Evolutionary conservation across 1,140 invertebrate species (phyloP).

Genomic region (Orius laevigatus): DNA sequence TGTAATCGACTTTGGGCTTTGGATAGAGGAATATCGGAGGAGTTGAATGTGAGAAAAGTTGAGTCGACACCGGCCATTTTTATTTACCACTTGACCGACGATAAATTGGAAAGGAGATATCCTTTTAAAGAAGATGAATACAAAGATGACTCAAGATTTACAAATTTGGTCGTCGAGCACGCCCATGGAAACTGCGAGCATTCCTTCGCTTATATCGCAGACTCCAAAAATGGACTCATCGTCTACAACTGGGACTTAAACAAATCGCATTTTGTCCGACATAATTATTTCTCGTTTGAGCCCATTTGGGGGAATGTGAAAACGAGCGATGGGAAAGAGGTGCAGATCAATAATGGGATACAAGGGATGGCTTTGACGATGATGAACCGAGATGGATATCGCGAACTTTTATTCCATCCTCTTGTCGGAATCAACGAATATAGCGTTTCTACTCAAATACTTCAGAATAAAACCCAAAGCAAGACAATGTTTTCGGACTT

Average conservation of each 20-base stretch:
- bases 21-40: slow-evolving; percentile 48
- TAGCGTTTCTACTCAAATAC: slow-evolving; percentile 39
- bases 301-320: slow-evolving; percentile 48
- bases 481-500: slow-evolving; percentile 38
- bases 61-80: slow-evolving; percentile 39
- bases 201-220: slow-evolving; percentile 54
- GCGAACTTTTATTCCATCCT: slow-evolving; percentile 58
- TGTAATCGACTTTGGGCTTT: slow-evolving; percentile 59
- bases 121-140: slow-evolving; percentile 41
- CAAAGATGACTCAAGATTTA: slow-evolving; percentile 36
- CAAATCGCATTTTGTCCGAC: slow-evolving; percentile 52
- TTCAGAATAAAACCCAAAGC: slow-evolving; percentile 47
- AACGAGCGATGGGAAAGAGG: slow-evolving; percentile 52
- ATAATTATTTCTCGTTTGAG: slow-evolving; percentile 68
- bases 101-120: slow-evolving; percentile 42
- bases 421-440: slow-evolving; percentile 56
- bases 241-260: slow-evolving; percentile 55
- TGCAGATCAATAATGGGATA: slow-evolving; percentile 45
- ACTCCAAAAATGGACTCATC: slow-evolving; percentile 50
- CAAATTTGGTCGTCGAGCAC: slow-evolving; percentile 34
- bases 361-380: slow-evolving; percentile 49
- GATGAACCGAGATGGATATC: slow-evolving; percentile 38
- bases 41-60: slow-evolving; percentile 37
- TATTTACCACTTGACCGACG: slow-evolving; percentile 51
- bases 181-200: slow-evolving; percentile 47